Percentiles rank a stretch among this genome's conserved stretches.
Conservation (phyloP, 2,797 vertebrate species). For the Sebastes oblongus region DNA sequence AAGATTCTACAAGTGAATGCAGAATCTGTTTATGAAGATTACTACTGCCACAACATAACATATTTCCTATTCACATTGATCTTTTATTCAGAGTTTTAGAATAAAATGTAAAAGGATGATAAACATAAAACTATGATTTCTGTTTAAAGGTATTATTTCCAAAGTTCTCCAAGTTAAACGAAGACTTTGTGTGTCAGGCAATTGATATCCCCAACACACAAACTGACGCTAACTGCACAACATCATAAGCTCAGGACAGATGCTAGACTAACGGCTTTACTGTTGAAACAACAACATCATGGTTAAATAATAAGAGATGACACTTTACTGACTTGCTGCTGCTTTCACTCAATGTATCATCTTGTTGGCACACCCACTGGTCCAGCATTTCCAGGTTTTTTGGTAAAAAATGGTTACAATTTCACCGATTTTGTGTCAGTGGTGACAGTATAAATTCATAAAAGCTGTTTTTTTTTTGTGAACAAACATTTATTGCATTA, state of each 20-base stretch:
- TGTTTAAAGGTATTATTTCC: neutral
- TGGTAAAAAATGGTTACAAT: neutral
- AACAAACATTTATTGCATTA: neutral
- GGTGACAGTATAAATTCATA: neutral
- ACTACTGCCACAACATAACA: neutral
- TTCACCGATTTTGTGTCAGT: too few relatives aligned
- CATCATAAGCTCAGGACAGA: neutral
- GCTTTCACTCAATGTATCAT: neutral
- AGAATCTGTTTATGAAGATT: too few relatives aligned
- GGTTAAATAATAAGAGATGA: neutral
- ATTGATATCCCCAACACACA: neutral
- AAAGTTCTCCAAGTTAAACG: neutral
- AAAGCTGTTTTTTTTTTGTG: neutral
- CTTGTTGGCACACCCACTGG: neutral
- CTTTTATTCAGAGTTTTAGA: neutral
- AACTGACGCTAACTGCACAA: accelerated
- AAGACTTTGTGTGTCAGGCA: constrained; percentile 3
- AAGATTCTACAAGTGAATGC: too few relatives aligned
- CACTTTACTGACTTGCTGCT: neutral
- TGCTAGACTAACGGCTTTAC: neutral
- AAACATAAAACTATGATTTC: neutral
- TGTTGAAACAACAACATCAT: neutral
- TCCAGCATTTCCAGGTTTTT: neutral
- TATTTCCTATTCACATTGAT: neutral
- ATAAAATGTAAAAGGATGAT: neutral